Conservation (phyloP, 2,797 vertebrate genomes). For the Phylloscopus collybita region DNA sequence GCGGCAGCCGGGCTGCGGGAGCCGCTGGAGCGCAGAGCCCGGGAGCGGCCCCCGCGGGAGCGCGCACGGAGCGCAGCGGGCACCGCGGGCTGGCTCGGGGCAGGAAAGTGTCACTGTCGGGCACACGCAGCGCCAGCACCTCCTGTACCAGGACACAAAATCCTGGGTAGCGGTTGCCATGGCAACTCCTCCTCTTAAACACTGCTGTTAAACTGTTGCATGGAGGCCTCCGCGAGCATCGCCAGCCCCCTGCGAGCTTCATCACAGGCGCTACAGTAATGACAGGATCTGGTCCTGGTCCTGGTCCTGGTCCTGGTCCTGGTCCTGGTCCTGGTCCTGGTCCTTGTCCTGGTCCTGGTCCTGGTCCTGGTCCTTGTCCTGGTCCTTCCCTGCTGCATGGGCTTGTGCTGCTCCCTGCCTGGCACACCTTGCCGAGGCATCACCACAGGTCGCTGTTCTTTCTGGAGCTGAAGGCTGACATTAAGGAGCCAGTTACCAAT, state of each 20-base stretch:
- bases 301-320: background rate
- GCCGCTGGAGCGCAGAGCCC: fast-evolving
- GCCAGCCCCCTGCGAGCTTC: background rate
- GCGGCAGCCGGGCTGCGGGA: fast-evolving
- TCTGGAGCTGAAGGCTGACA: background rate
- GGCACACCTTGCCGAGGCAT: fast-evolving
- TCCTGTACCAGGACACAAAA: background rate
- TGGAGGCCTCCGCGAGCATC: background rate
- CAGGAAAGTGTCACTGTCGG: fast-evolving
- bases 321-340: background rate
- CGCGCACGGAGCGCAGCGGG: fast-evolving
- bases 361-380: background rate
- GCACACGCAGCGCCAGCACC: background rate
- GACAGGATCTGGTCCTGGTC: background rate
- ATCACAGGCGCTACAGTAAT: fast-evolving
- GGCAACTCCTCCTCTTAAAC: constrained; percentile 61
- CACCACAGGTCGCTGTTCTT: background rate
- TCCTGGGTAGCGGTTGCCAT: constrained; percentile 49
- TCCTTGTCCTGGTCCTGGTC: background rate
- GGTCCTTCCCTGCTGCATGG: background rate
- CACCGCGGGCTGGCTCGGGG: background rate
- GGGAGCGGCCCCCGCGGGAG: background rate
- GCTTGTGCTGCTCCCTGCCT: background rate
- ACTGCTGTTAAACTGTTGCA: constrained; percentile 34
- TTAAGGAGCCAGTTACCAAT: background rate